Base-by-base conservation (phyloP, 2,888 invertebrate species). In the Drosophila buzzatii region DNA sequence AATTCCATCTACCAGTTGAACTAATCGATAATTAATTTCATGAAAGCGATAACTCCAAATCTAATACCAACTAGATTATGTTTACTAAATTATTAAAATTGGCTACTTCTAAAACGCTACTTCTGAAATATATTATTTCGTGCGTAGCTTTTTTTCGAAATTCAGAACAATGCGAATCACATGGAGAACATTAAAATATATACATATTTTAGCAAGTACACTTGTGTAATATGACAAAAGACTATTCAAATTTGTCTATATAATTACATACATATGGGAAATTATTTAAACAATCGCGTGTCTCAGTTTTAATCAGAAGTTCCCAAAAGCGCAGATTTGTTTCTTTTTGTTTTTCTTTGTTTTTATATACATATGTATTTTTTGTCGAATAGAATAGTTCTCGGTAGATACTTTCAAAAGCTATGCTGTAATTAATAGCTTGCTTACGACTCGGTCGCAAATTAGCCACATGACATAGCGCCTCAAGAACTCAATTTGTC, bases 361-460 rank as follows among this genome's bases (percentile, higher is more conserved):
- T 27, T 27, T 27, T 27, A 27, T 27, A 27, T 27, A 23, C 3
- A 23, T 23, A 23, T 23, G 3, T 23, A 6, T 27, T 27, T 27
- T 27, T 27, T 78, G 64, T 65, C 77, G 71, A 81, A 81, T 66
- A 75, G 70, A 81, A 81, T 85, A 70, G 63, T 71, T 73, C 70
- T 70, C 69, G 61, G 18, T 39, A 31, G 53, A 35, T 76, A 70
- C 70, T 76, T 79, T 79, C 66, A 70, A 73, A 61, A 49, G 58
- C 62, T 51, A 37, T 53, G 77, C 70, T 76, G 85, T 87, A 85
- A 84, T 87, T 84, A 84, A 84, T 85, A 78, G 70, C 73, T 76
- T 76, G 80, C 82, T 84, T 72, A 80, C 80, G 80, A 77, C 70
- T 63, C 52, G 75, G 67, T 49, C 73, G 69, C 87, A 84, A 85